phyloP scores from a whole-genome alignment of 2,797 vertebrate species.

The Pelobates cultripes region DNA sequence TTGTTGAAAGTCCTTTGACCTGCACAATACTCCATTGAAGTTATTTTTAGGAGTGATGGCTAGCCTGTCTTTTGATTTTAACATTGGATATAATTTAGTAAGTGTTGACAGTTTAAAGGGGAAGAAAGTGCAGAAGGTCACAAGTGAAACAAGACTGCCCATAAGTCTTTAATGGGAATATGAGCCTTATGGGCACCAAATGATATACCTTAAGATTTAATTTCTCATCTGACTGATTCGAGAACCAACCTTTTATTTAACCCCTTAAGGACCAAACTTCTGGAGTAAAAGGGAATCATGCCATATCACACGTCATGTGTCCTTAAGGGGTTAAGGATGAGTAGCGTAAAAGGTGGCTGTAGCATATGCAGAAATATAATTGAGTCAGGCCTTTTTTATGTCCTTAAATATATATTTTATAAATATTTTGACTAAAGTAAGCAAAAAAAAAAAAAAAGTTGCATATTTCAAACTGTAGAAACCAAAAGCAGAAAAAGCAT shows the following conservation, averaged over 20 bases:
- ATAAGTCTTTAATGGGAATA: constrained; percentile 43
- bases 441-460: too few species aligned
- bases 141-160: constrained; percentile 68
- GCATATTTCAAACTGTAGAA: too few species aligned
- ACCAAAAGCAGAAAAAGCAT: too few species aligned
- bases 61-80: constrained; percentile 61
- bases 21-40: constrained; percentile 51
- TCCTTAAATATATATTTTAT: too few species aligned
- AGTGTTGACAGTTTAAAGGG: constrained; percentile 77
- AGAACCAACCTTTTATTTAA: not conserved
- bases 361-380: too few species aligned
- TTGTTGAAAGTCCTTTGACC: constrained; percentile 31
- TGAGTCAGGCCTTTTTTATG: too few species aligned
- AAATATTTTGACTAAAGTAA: too few species aligned
- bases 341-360: too few species aligned
- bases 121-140: constrained; percentile 72
- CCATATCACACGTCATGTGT: too few species aligned
- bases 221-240: not conserved
- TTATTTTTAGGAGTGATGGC: constrained; percentile 58
- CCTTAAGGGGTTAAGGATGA: too few species aligned
- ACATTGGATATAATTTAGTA: constrained; percentile 75
- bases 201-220: constrained; percentile 3
- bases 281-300: too few species aligned
- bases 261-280: too few species aligned
- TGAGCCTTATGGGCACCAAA: constrained; percentile 29